These are phyloP conservation scores for Apostichopus californicus DNA, from an alignment of 35 echinoderm and acorn worm genomes.

Conservation along the genomic window DNA sequence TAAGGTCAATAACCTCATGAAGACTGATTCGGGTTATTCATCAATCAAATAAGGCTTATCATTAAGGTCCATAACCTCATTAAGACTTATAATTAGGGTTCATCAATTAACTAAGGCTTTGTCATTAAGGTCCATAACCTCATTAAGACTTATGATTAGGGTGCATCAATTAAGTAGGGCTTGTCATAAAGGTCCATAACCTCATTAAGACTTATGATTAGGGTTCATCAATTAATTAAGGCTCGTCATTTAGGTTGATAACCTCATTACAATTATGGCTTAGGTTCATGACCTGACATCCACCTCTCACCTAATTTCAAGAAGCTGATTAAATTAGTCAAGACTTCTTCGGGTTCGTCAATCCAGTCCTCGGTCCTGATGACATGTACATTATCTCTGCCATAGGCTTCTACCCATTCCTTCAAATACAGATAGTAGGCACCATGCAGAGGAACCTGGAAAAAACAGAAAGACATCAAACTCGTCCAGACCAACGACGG, in stretches of 20 bases:
- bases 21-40: too few species aligned
- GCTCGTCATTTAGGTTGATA: neutral
- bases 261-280: neutral
- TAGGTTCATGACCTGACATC: neutral
- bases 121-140: neutral
- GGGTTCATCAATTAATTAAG: too few species aligned
- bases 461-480: neutral
- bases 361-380: constrained; percentile 49
- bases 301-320: constrained; percentile 20
- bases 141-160: too few species aligned
- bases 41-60: too few species aligned
- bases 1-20: too few species aligned
- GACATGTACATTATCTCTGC: constrained; percentile 21
- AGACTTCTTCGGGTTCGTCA: neutral
- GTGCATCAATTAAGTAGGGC: too few species aligned
- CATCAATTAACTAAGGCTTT: too few species aligned
- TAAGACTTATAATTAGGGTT: too few species aligned
- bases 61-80: too few species aligned
- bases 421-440: constrained; percentile 46
- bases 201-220: too few species aligned
- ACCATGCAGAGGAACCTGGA: constrained; percentile 45
- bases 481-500: too few species aligned
- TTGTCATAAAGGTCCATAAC: too few species aligned
- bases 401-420: constrained; percentile 39
- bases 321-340: neutral